Percentiles rank a stretch among this genome's conserved stretches.
Evolutionary conservation across 2,888 invertebrate species (phyloP).

Genomic region (Caenorhabditis japonica): DNA sequence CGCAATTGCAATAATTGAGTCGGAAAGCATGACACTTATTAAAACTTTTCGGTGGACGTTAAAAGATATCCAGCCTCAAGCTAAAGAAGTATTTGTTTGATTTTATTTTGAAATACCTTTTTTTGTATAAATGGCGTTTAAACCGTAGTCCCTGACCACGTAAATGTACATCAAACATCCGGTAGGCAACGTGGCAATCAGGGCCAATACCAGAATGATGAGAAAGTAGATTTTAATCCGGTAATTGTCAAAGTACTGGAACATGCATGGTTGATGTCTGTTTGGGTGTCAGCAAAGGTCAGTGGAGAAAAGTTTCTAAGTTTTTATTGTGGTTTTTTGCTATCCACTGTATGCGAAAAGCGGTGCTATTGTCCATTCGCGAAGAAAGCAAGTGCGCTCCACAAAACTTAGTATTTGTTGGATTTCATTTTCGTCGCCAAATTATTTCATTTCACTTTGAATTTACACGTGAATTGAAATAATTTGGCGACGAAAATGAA

Average conservation of each 20-base stretch:
- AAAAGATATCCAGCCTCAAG: conserved; percentile 15
- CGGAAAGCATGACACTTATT: conserved; percentile 11
- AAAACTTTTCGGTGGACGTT: conserved; percentile 20
- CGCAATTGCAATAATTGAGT: conserved; percentile 12
- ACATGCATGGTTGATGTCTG: too few species aligned
- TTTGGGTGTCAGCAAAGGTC: too few species aligned
- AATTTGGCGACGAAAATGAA: too few species aligned
- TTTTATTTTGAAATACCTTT: background rate
- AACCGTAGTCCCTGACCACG: conserved; percentile 13
- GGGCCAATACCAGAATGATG: background rate
- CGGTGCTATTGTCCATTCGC: too few species aligned
- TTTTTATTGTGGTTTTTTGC: too few species aligned
- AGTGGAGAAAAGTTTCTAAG: too few species aligned
- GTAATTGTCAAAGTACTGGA: conserved; percentile 17
- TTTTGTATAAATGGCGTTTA: conserved; percentile 4
- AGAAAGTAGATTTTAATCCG: conserved; percentile 25
- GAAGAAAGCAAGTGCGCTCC: too few species aligned
- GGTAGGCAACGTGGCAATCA: conserved; percentile 22
- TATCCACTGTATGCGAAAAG: too few species aligned
- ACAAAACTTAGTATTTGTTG: too few species aligned
- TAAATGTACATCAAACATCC: conserved; percentile 23
- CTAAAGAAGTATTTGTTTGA: background rate
- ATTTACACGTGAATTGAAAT: too few species aligned
- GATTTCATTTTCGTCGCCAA: too few species aligned
- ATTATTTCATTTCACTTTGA: too few species aligned